phyloP scores from a whole-genome alignment of 2,888 invertebrate genomes.

The Tolmerus cingulatus region DNA sequence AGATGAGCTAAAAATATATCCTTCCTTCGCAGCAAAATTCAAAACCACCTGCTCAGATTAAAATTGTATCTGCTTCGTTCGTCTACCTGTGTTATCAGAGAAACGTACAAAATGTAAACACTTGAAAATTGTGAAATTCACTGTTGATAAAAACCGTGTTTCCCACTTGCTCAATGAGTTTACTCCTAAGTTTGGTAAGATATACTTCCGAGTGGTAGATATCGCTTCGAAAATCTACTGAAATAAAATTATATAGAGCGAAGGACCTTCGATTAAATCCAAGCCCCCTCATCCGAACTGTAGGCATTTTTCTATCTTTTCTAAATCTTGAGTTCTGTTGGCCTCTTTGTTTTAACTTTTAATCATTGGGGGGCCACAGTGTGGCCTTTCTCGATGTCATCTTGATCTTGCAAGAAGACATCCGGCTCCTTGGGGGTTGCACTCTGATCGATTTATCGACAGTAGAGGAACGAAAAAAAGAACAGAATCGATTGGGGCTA shows the following conservation, averaged over 20 bases:
- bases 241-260: neutral
- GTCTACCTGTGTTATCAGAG: neutral
- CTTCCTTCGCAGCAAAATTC: neutral
- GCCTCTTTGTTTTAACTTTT: neutral
- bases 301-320: neutral
- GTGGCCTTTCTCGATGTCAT: neutral
- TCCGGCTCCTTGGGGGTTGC: neutral
- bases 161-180: neutral
- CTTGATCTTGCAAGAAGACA: neutral
- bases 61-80: neutral
- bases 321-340: neutral
- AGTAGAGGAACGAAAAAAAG: neutral
- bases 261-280: neutral
- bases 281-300: neutral
- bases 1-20: neutral
- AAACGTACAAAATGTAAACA: slow-evolving; percentile 5
- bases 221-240: neutral
- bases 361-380: neutral
- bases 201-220: neutral
- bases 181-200: neutral
- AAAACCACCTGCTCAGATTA: neutral
- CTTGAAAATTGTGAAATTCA: slow-evolving; percentile 15
- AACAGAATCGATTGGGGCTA: slow-evolving; percentile 2
- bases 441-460: neutral
- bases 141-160: neutral